Evolutionary conservation across 2,888 invertebrate species (phyloP).

Genomic region (Cistogaster globosa): DNA sequence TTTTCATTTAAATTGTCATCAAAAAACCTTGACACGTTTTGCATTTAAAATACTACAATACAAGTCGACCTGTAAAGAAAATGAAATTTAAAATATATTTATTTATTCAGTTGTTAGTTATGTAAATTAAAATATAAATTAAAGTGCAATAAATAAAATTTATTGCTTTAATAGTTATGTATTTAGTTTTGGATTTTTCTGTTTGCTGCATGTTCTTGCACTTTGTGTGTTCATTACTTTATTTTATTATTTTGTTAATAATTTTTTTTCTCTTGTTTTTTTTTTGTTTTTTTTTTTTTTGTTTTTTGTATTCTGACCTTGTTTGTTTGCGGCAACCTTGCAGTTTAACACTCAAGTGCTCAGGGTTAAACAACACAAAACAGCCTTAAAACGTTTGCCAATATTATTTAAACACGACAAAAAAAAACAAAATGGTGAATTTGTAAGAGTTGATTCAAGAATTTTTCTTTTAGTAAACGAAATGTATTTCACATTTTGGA

Average conservation of each 20-base stretch:
- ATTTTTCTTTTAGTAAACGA: neutral
- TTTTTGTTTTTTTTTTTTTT: neutral
- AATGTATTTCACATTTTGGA: too few relatives aligned
- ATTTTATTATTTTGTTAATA: neutral
- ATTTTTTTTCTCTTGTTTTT: too few relatives aligned
- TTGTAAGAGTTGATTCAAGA: neutral
- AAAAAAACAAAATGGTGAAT: slow-evolving; percentile 5
- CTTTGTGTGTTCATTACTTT: slow-evolving; percentile 14
- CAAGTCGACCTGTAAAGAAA: slow-evolving; percentile 12
- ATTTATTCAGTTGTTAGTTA: neutral
- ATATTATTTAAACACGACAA: slow-evolving; percentile 20
- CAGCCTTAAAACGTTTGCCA: slow-evolving; percentile 41
- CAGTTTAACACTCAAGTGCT: slow-evolving; percentile 39
- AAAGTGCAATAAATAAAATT: neutral
- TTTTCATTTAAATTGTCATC: neutral
- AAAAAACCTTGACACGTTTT: neutral
- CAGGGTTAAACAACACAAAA: slow-evolving; percentile 42
- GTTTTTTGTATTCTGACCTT: slow-evolving; percentile 38
- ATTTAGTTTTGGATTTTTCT: neutral
- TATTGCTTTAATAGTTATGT: neutral
- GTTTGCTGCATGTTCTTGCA: slow-evolving; percentile 10
- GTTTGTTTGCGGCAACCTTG: slow-evolving; percentile 39
- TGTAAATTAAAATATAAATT: neutral
- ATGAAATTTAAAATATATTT: neutral
- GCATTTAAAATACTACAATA: neutral